Evolutionary conservation across 2,888 invertebrate genomes (phyloP).

Genomic region (Frankliniella fusca): DNA sequence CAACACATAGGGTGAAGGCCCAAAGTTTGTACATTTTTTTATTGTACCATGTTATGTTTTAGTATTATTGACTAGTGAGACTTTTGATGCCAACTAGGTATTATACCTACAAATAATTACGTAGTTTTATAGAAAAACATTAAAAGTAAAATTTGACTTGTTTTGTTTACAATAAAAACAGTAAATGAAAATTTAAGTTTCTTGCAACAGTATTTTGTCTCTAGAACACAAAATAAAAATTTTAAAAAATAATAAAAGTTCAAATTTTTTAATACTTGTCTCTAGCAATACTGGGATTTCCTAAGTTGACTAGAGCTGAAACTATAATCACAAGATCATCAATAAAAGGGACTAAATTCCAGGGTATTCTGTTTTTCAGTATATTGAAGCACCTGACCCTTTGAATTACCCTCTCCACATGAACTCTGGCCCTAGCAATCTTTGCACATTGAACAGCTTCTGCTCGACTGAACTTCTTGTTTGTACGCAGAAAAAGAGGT

Average conservation of each 20-base stretch:
- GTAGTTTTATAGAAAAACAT: background rate
- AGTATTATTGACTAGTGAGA: no score
- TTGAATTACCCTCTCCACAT: slow-evolving; percentile 31
- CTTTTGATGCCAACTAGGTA: no score
- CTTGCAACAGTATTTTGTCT: background rate
- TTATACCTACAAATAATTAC: no score
- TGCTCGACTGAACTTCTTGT: background rate
- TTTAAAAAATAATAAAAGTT: background rate
- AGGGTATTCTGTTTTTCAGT: background rate
- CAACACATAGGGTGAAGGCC: no score
- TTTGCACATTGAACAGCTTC: background rate
- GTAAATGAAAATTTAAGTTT: background rate
- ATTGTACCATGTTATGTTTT: no score
- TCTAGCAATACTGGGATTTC: background rate
- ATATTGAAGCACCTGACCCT: slow-evolving; percentile 27
- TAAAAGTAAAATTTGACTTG: background rate
- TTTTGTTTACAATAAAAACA: no score
- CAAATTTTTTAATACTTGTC: background rate
- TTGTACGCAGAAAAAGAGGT: background rate
- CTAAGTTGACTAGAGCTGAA: background rate
- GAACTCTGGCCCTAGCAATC: slow-evolving; percentile 30
- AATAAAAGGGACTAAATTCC: background rate
- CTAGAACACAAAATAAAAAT: background rate
- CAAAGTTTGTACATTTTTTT: no score
- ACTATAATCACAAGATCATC: background rate